Evolutionary conservation across 1,140 invertebrate species (phyloP).

Genomic region (Drosophila subpulchrella): DNA sequence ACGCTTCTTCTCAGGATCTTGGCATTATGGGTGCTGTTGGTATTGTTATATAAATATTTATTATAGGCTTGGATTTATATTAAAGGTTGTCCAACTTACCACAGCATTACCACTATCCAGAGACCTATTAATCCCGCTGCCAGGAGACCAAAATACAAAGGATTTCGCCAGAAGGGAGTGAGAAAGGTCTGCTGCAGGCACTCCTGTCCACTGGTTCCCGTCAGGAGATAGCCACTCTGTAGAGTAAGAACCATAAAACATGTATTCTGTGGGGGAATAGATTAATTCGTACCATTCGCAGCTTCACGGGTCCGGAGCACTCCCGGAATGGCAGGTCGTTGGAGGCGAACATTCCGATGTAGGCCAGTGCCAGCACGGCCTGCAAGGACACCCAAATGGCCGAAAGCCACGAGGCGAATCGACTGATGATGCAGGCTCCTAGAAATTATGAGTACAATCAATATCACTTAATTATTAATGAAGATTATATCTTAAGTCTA

Average conservation of each 20-base stretch:
- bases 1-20: slow-evolving; percentile 75
- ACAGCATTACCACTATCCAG: slow-evolving; percentile 84
- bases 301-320: slow-evolving; percentile 71
- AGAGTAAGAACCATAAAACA: background rate
- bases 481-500: no score
- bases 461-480: background rate
- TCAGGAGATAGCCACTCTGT: slow-evolving; percentile 70
- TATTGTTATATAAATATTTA: background rate
- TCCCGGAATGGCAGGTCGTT: slow-evolving; percentile 77
- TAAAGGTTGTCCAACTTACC: slow-evolving; percentile 51
- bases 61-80: background rate
- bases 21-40: slow-evolving; percentile 76
- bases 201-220: slow-evolving; percentile 71
- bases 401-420: slow-evolving; percentile 82
- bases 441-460: background rate
- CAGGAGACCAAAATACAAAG: slow-evolving; percentile 77
- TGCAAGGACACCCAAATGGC: slow-evolving; percentile 83
- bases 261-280: background rate
- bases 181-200: slow-evolving; percentile 81
- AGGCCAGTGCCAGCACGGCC: slow-evolving; percentile 78
- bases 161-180: slow-evolving; percentile 81
- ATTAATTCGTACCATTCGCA: slow-evolving; percentile 51
- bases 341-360: slow-evolving; percentile 80
- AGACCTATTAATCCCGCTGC: slow-evolving; percentile 77
- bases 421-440: slow-evolving; percentile 83